Evolutionary conservation across 1,140 invertebrate species (phyloP).

Genomic region (Pseudomyrmex cubaensis): DNA sequence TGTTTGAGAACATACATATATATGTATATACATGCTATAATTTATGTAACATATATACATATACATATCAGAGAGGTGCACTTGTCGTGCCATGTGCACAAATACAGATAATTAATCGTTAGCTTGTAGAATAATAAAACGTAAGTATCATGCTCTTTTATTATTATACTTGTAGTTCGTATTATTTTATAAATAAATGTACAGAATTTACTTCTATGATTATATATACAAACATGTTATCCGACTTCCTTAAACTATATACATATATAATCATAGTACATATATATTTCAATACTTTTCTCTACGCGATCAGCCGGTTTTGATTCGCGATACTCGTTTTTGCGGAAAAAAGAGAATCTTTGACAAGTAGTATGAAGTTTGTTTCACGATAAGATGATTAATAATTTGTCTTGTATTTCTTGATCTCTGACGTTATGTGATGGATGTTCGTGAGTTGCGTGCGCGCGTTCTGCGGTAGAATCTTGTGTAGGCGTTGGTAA

Average conservation of each 20-base stretch:
- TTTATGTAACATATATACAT: conserved; percentile 74
- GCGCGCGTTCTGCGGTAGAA: conserved; percentile 94
- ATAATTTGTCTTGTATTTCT: conserved; percentile 98
- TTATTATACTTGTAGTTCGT: conserved; percentile 69
- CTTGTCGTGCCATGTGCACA: conserved; percentile 1
- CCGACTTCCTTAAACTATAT: background rate
- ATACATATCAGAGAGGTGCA: conserved; percentile 34
- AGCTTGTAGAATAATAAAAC: conserved; percentile 62
- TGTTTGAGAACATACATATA: conserved; percentile 7
- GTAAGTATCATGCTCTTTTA: conserved; percentile 41
- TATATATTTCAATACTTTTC: too few relatives aligned
- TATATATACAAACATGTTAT: conserved; percentile 38
- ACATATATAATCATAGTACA: background rate
- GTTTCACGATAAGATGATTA: conserved; percentile 77
- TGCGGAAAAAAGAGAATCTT: too few relatives aligned
- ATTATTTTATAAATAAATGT: conserved; percentile 84
- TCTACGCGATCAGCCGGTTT: too few relatives aligned
- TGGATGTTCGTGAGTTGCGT: conserved; percentile 98
- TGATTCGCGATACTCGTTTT: too few relatives aligned
- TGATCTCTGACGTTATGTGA: conserved; percentile 99
- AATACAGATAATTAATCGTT: conserved; percentile 44
- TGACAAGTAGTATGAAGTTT: background rate
- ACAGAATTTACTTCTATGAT: conserved; percentile 75
- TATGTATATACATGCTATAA: conserved; percentile 71
- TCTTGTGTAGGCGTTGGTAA: conserved; percentile 98